Evolutionary conservation across 2,888 invertebrate species (phyloP).

Genomic region (Drosophila niveifrons): DNA sequence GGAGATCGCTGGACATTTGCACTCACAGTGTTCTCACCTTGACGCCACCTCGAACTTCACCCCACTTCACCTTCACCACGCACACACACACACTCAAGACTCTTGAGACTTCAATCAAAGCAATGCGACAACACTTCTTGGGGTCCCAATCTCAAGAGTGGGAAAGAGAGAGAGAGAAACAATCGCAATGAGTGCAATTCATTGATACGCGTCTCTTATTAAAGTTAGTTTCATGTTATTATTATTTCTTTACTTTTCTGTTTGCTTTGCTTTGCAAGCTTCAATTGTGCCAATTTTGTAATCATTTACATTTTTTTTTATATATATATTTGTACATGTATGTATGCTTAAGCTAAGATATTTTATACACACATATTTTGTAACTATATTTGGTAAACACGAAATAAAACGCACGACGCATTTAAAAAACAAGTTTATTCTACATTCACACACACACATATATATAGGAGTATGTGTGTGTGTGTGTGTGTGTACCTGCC

Average conservation of each 20-base stretch:
- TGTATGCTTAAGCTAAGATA: constrained; percentile 47
- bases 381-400: constrained; percentile 43
- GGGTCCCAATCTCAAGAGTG: constrained; percentile 33
- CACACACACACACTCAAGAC: background rate
- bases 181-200: constrained; percentile 21
- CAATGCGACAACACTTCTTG: constrained; percentile 5
- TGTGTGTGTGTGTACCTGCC: constrained; percentile 13
- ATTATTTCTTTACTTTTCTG: background rate
- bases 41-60: constrained; percentile 7
- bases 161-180: background rate
- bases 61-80: background rate
- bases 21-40: constrained; percentile 14
- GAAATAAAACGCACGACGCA: constrained; percentile 66
- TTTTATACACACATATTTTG: constrained; percentile 40
- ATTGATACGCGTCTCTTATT: constrained; percentile 12
- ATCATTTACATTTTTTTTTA: background rate
- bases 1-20: background rate
- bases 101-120: background rate
- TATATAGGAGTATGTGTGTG: background rate
- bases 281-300: background rate
- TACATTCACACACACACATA: constrained; percentile 11
- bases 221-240: constrained; percentile 8
- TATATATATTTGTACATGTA: background rate
- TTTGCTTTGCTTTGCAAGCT: background rate
- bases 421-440: constrained; percentile 62